Base-by-base conservation (phyloP, 1,140 invertebrate species). In the Melanaphis sacchari region DNA sequence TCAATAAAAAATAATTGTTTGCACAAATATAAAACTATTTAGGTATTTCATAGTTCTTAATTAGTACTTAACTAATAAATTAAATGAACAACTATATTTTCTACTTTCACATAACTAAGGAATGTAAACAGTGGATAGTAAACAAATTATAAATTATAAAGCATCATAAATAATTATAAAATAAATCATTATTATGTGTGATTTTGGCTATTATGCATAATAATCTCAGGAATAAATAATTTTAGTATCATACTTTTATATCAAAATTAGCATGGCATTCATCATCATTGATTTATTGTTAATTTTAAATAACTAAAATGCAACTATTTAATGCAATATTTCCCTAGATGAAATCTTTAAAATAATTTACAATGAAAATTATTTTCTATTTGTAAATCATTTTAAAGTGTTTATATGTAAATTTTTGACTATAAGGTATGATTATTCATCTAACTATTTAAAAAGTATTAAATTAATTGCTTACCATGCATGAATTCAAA, bases 401-500 rank as follows among this genome's bases (percentile, higher is more conserved):
- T 59, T 59, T 31, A 26, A 59, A 59, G 9, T 59, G 26, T 31
- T 59, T 3, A 8, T 7, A 2, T 8, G 15, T 31, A n/a, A 66
- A 66, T n/a, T 59, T 59, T 26, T 54, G 0, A 0, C 11, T 4
- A 31, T 59, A 31, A 31, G 9, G 54, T 59, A 59, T 59, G 26
- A 5, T 31, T 9, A n/a, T n/a, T 52, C 52, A 59, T 11, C 8
- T 31, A 59, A 76, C 4, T 76, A n/a, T 76, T n/a, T n/a, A n/a
- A n/a, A 76, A 76, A 18, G 4, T n/a, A n/a, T 41, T 89, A 85
- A 88, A 93, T 46, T 26, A 89, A 41, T 91, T 59, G 94, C 95
- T 95, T 95, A 97, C 97, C 97, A 96, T 99, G 99, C 99, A 99
- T 99, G 95, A 99, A 99, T 96, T 99, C 99, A 96, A 99, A 99